Evolutionary conservation across 2,888 invertebrate genomes (phyloP).

Genomic region (Papilio demoleus): DNA sequence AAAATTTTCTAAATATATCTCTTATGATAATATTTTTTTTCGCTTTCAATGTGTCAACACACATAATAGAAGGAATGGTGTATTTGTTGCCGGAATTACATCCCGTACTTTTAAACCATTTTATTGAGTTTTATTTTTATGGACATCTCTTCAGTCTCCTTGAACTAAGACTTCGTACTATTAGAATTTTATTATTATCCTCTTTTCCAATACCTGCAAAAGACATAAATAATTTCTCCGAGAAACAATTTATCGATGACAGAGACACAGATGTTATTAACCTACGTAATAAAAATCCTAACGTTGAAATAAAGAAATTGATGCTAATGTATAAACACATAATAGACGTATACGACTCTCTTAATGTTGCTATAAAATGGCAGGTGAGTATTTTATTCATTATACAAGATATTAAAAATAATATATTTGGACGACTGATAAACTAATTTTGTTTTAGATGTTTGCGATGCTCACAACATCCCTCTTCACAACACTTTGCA

Average conservation of each 20-base stretch:
- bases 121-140: slow-evolving; percentile 43
- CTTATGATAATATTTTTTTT: slow-evolving; percentile 1
- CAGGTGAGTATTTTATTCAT: slow-evolving; percentile 42
- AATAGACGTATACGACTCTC: slow-evolving; percentile 43
- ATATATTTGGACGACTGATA: too few relatives aligned
- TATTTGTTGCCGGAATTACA: slow-evolving; percentile 5
- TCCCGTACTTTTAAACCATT: slow-evolving; percentile 31
- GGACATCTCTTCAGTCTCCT: slow-evolving; percentile 43
- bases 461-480: slow-evolving; percentile 57
- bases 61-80: not conserved
- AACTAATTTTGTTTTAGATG: slow-evolving; percentile 60
- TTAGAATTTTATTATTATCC: slow-evolving; percentile 38
- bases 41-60: slow-evolving; percentile 8
- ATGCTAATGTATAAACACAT: slow-evolving; percentile 45
- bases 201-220: slow-evolving; percentile 31
- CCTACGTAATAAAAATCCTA: slow-evolving; percentile 2
- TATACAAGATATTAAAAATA: not conserved
- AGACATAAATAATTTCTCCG: not conserved
- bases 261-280: slow-evolving; percentile 8
- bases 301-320: slow-evolving; percentile 39
- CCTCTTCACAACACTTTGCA: slow-evolving; percentile 56
- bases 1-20: slow-evolving; percentile 7
- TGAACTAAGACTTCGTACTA: slow-evolving; percentile 38
- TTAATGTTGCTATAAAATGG: slow-evolving; percentile 47
- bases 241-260: slow-evolving; percentile 19